Conservation (phyloP, 2,113 vertebrate species). For the Elephantulus edwardii region DNA sequence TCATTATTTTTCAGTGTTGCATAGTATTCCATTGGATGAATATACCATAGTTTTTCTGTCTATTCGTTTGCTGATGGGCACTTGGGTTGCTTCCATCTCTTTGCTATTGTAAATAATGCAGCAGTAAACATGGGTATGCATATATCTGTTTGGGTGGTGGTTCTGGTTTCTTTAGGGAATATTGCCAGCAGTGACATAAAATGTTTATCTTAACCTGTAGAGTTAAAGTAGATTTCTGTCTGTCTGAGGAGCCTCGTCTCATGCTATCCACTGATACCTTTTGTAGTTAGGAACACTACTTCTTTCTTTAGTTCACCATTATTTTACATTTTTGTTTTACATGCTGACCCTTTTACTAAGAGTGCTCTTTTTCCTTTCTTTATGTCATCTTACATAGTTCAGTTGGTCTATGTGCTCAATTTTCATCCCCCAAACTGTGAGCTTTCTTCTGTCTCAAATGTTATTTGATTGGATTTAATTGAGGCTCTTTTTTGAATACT, state of each 20-base stretch:
- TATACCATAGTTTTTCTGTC: too few species aligned
- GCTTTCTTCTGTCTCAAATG: background rate
- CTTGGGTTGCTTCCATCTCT: too few species aligned
- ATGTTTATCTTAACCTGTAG: background rate
- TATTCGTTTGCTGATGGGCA: too few species aligned
- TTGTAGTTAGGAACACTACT: background rate
- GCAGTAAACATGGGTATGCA: too few species aligned
- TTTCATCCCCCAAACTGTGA: background rate
- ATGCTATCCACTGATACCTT: background rate
- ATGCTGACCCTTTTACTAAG: background rate
- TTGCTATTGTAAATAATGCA: too few species aligned
- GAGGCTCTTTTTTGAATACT: background rate
- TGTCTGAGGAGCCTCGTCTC: background rate
- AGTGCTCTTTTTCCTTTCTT: slow-evolving; percentile 7
- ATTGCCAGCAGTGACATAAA: too few species aligned
- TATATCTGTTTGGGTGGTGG: too few species aligned
- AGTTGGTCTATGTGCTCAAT: background rate
- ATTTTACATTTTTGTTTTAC: background rate
- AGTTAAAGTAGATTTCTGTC: slow-evolving; percentile 10
- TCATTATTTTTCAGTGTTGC: too few species aligned
- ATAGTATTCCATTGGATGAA: too few species aligned
- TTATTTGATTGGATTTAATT: slow-evolving; percentile 6
- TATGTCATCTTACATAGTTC: slow-evolving; percentile 20
- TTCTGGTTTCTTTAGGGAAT: too few species aligned
- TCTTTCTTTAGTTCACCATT: background rate